Evolutionary conservation across 2,888 invertebrate species (phyloP).

Genomic region (Hyalella azteca): DNA sequence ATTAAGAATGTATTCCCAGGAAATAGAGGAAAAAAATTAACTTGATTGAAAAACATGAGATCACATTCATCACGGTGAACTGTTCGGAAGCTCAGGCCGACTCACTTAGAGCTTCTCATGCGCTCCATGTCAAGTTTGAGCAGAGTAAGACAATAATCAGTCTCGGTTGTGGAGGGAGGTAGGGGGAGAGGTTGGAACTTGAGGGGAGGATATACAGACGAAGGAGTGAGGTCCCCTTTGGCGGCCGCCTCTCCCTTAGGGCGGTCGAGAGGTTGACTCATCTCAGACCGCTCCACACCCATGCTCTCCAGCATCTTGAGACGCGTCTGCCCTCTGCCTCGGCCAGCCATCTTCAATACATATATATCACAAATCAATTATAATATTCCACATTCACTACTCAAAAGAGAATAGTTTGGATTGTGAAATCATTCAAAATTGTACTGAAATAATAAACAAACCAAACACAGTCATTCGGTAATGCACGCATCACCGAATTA

Average conservation of each 20-base stretch:
- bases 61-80: not conserved
- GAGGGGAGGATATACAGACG: conserved; percentile 64
- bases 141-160: conserved; percentile 63
- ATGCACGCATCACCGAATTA: no score
- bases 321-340: not conserved
- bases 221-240: conserved; percentile 63
- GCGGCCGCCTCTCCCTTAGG: conserved; percentile 56
- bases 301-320: conserved; percentile 28
- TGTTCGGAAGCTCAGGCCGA: no score
- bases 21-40: no score
- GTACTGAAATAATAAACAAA: no score
- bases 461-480: no score
- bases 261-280: not conserved
- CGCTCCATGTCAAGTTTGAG: conserved; percentile 63
- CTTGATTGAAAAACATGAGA: no score
- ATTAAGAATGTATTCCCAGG: no score
- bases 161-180: conserved; percentile 60
- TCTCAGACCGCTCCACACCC: conserved; percentile 26
- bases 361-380: no score
- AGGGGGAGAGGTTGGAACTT: conserved; percentile 66
- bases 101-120: conserved; percentile 63
- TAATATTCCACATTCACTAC: no score
- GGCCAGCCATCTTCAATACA: not conserved
- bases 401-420: no score
- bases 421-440: no score